A percentile compares a stretch with the other conserved stretches of the same genome.
phyloP scores from a whole-genome alignment of 1,140 invertebrate genomes.

The Bacillus rossius region DNA sequence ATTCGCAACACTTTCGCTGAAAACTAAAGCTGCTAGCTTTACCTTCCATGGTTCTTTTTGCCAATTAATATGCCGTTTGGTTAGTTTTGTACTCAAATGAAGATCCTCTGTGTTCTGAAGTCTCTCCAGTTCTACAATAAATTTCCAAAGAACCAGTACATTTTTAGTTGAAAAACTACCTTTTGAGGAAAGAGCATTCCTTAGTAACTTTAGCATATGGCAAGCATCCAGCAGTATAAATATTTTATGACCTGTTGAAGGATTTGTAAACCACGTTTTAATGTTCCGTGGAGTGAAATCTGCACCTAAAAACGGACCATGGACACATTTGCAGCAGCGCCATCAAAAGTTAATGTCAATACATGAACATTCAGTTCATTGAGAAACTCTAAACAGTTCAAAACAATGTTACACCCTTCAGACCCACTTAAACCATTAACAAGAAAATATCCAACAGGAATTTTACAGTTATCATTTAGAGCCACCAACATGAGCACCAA shows the following conservation, averaged over 20 bases:
- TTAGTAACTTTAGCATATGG: not conserved
- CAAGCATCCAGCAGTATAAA: not conserved
- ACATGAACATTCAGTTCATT: no score
- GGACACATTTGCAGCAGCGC: slow-evolving; percentile 22
- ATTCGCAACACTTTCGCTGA: slow-evolving; percentile 26
- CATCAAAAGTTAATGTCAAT: slow-evolving; percentile 22
- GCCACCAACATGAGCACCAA: slow-evolving; percentile 34
- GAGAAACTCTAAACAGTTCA: no score
- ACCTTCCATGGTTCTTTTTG: slow-evolving; percentile 31
- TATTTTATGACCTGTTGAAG: not conserved
- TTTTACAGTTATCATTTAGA: slow-evolving; percentile 34
- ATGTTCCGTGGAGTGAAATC: not conserved
- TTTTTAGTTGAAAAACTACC: slow-evolving; percentile 10
- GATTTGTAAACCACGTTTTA: not conserved
- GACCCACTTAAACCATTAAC: no score
- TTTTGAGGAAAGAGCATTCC: slow-evolving; percentile 4
- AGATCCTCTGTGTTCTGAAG: slow-evolving; percentile 25
- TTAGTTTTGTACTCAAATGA: slow-evolving; percentile 26
- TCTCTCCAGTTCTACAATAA: slow-evolving; percentile 19
- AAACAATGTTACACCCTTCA: no score
- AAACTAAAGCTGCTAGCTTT: slow-evolving; percentile 28
- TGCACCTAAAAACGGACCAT: slow-evolving; percentile 10
- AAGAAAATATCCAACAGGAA: slow-evolving; percentile 11
- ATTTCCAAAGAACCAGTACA: slow-evolving; percentile 21
- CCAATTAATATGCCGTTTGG: slow-evolving; percentile 25